A percentile compares a stretch with the other conserved stretches of the same genome.
Conservation (phyloP, 2,888 invertebrate genomes). For the Ophion ventricosus region DNA sequence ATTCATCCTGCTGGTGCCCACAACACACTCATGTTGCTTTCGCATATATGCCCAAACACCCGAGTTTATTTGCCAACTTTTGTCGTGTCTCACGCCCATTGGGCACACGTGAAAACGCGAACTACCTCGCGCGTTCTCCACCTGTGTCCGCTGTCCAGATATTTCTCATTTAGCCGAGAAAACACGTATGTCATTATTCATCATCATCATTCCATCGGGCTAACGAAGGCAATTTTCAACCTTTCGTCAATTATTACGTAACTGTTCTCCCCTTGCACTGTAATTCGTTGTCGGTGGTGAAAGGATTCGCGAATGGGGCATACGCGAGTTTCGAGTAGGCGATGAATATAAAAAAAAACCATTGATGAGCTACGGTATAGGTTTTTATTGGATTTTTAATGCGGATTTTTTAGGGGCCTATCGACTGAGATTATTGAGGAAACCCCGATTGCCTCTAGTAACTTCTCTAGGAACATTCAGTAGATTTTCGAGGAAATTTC, state of each 20-base stretch:
- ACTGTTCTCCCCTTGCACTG: conserved; percentile 4
- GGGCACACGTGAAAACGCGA: background rate
- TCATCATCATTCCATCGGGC: conserved; percentile 7
- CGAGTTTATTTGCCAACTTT: conserved; percentile 23
- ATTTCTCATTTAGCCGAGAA: conserved; percentile 13
- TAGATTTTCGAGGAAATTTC: too few relatives aligned
- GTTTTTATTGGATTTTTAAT: too few relatives aligned
- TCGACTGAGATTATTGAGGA: too few relatives aligned
- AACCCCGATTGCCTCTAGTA: too few relatives aligned
- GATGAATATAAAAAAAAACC: too few relatives aligned
- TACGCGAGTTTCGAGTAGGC: too few relatives aligned
- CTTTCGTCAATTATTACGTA: conserved; percentile 22
- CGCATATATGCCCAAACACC: background rate
- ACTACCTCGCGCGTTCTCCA: conserved; percentile 69
- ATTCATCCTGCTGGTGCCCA: conserved; percentile 73
- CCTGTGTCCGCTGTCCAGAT: conserved; percentile 64
- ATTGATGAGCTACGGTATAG: too few relatives aligned
- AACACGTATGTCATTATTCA: conserved; percentile 5
- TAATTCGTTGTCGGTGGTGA: background rate
- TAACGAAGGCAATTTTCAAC: conserved; percentile 37
- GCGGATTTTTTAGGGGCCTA: too few relatives aligned
- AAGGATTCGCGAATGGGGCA: too few relatives aligned
- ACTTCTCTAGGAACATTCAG: too few relatives aligned
- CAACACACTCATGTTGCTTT: background rate
- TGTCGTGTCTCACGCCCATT: conserved; percentile 18